phyloP scores from a whole-genome alignment of 2,797 vertebrate species.

The Micromesistius poutassou region DNA sequence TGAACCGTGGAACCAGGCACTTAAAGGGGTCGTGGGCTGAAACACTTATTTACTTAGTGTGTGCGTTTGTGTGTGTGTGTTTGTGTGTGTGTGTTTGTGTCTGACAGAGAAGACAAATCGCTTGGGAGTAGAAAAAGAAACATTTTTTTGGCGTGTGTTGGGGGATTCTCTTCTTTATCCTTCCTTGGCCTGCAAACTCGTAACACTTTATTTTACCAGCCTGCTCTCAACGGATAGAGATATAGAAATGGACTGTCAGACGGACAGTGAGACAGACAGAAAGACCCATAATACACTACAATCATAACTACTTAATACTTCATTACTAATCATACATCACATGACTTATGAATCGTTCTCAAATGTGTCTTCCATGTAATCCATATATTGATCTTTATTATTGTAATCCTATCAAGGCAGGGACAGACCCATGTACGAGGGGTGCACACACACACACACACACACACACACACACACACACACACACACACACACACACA shows the following conservation, averaged over 20 bases:
- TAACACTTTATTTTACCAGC: background rate
- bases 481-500: too few species aligned
- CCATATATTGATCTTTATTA: background rate
- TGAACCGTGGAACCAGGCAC: background rate
- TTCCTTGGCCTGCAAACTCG: background rate
- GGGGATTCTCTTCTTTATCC: too few species aligned
- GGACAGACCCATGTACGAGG: background rate
- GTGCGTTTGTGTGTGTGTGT: background rate
- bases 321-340: background rate
- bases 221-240: too few species aligned
- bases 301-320: background rate
- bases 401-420: background rate
- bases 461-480: too few species aligned
- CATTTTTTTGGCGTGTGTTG: background rate
- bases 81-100: conserved; percentile 15
- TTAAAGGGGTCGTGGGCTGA: background rate
- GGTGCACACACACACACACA: too few species aligned
- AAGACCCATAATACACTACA: background rate
- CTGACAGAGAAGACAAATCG: background rate
- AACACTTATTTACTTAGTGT: background rate
- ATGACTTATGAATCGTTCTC: background rate
- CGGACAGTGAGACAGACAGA: too few species aligned
- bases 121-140: too few species aligned
- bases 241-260: too few species aligned
- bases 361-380: background rate